phyloP scores from a whole-genome alignment of 1,140 invertebrate genomes.

The Scaptodrosophila lebanonensis region DNA sequence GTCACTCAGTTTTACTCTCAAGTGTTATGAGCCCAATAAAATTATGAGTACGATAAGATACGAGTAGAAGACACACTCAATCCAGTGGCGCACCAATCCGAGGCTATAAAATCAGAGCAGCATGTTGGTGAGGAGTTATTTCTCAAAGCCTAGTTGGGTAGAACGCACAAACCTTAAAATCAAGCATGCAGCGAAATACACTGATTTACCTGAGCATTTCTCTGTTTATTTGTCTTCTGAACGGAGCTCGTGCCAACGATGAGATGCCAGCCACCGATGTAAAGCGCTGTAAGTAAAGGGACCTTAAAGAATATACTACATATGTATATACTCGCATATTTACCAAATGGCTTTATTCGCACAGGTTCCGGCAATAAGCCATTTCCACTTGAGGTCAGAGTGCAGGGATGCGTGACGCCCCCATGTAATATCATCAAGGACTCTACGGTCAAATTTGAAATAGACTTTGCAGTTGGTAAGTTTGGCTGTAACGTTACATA shows the following conservation, averaged over 20 bases:
- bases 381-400: slow-evolving; percentile 57
- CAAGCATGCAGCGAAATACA: slow-evolving; percentile 30
- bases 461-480: slow-evolving; percentile 51
- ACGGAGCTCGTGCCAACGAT: slow-evolving; percentile 6
- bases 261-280: slow-evolving; percentile 44
- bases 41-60: too few species aligned
- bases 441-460: slow-evolving; percentile 44
- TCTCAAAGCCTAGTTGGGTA: too few species aligned
- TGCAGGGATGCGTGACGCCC: slow-evolving; percentile 44
- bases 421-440: slow-evolving; percentile 57
- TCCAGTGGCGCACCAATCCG: too few species aligned
- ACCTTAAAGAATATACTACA: not conserved
- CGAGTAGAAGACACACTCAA: too few species aligned
- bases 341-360: not conserved
- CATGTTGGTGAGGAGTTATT: not conserved
- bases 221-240: slow-evolving; percentile 8
- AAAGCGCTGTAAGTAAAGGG: slow-evolving; percentile 43
- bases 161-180: slow-evolving; percentile 14
- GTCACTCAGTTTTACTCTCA: too few species aligned
- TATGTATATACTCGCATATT: not conserved
- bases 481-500: too few species aligned
- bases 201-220: slow-evolving; percentile 34
- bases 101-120: too few species aligned
- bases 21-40: too few species aligned
- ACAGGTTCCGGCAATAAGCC: slow-evolving; percentile 61